These are phyloP conservation scores for Muntiacus muntjak DNA, from an alignment of 2,113 vertebrate species.

Conservation along the genomic window DNA sequence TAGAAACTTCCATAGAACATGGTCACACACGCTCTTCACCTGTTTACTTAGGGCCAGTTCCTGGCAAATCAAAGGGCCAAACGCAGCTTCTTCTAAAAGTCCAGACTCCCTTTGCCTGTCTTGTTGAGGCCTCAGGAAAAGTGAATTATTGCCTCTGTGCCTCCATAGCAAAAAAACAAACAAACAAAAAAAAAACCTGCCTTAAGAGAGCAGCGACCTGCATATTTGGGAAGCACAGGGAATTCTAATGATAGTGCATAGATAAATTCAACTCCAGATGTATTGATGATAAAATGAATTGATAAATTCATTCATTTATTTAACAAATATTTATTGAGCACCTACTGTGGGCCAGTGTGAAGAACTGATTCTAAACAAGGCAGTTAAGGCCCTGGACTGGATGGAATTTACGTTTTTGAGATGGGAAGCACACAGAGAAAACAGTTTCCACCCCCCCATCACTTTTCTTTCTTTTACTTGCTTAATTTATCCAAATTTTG, in stretches of 20 bases:
- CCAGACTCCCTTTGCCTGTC: not conserved
- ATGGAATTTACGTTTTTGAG: not conserved
- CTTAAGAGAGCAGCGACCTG: not conserved
- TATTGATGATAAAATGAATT: not conserved
- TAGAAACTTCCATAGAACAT: not conserved
- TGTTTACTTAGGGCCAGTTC: not conserved
- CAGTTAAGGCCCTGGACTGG: not conserved
- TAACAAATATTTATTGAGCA: not conserved
- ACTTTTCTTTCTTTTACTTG: not conserved
- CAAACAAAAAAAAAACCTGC: not conserved
- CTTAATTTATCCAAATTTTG: not conserved
- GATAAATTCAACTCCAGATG: not conserved
- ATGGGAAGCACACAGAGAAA: not conserved
- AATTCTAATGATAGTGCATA: not conserved
- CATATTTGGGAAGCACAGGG: not conserved
- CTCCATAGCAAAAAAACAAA: not conserved
- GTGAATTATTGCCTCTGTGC: not conserved
- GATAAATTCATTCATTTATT: not conserved
- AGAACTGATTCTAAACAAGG: not conserved
- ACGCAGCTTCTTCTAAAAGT: conserved; percentile 46
- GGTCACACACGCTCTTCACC: not conserved
- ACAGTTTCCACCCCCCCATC: not conserved
- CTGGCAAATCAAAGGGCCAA: not conserved
- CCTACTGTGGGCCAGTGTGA: not conserved
- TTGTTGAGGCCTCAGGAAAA: not conserved